Conservation (phyloP, 1,140 invertebrate genomes). For the Drosophila subobscura region DNA sequence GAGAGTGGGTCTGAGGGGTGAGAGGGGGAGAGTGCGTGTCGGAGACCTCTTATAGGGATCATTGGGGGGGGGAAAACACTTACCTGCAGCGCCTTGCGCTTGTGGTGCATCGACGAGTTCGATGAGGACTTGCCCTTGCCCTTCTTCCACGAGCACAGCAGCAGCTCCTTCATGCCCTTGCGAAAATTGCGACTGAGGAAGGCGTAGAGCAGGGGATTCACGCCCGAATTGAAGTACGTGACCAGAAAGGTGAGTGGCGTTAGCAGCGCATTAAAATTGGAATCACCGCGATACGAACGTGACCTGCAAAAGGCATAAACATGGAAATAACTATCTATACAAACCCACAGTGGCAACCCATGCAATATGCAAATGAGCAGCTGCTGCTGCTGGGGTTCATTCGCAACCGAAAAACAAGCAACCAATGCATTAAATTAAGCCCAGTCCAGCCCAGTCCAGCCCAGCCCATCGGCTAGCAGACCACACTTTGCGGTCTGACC, state of each 20-base stretch:
- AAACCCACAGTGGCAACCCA: background rate
- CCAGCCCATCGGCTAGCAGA: background rate
- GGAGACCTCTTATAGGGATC: background rate
- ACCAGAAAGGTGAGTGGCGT: slow-evolving; percentile 93
- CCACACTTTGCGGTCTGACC: slow-evolving; percentile 10
- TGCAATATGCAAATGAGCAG: slow-evolving; percentile 46
- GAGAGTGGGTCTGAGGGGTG: slow-evolving; percentile 72
- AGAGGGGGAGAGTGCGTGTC: background rate
- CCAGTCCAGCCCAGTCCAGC: too few species aligned
- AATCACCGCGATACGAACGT: slow-evolving; percentile 86
- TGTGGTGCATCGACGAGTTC: slow-evolving; percentile 81
- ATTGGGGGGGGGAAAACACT: slow-evolving; percentile 14
- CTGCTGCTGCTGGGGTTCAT: slow-evolving; percentile 10
- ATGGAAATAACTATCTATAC: slow-evolving; percentile 41
- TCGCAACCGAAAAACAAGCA: too few species aligned
- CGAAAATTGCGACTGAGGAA: slow-evolving; percentile 92
- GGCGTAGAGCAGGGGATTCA: slow-evolving; percentile 93
- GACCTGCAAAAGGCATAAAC: slow-evolving; percentile 85
- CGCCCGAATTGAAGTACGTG: slow-evolving; percentile 92
- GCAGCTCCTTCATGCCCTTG: slow-evolving; percentile 88
- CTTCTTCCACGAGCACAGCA: slow-evolving; percentile 85
- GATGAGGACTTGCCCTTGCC: slow-evolving; percentile 82
- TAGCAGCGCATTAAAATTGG: slow-evolving; percentile 89
- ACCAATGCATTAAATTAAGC: slow-evolving; percentile 7
- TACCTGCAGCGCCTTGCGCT: slow-evolving; percentile 80